A percentile compares a stretch with the other conserved stretches of the same genome.
These are phyloP conservation scores for Tetramorium alpestre DNA, from an alignment of 1,140 invertebrate species.

Conservation along the genomic window DNA sequence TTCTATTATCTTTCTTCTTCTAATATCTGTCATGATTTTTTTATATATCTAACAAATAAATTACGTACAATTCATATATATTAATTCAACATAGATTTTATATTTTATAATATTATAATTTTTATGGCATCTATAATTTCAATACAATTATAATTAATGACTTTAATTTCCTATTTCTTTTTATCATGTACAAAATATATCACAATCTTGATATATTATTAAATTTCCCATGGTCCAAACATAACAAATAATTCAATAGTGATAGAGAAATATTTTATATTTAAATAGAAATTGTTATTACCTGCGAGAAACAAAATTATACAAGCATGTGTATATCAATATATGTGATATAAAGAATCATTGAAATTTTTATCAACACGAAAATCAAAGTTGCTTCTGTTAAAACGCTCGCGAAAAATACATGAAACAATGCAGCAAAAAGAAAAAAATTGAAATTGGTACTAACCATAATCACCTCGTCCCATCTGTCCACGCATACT, in stretches of 20 bases:
- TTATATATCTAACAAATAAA: background rate
- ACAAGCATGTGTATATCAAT: background rate
- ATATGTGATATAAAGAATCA: background rate
- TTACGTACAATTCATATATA: background rate
- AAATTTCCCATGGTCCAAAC: background rate
- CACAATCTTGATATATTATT: background rate
- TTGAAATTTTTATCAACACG: background rate
- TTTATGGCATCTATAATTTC: background rate
- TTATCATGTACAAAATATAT: background rate
- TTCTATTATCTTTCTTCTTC: no score
- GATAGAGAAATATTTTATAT: background rate
- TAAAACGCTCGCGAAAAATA: background rate
- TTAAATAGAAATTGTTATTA: constrained; percentile 18
- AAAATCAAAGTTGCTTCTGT: constrained; percentile 16
- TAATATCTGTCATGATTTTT: background rate
- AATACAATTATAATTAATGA: constrained; percentile 1
- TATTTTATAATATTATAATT: background rate
- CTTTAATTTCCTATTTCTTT: background rate
- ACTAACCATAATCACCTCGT: constrained; percentile 95
- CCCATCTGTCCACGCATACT: constrained; percentile 92
- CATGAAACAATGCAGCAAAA: background rate
- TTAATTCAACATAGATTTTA: no score
- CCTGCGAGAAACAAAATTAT: constrained; percentile 9
- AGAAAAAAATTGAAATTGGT: constrained; percentile 24
- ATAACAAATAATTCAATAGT: constrained; percentile 12